phyloP scores from a whole-genome alignment of 2,888 invertebrate species.

The Spialia ferax region DNA sequence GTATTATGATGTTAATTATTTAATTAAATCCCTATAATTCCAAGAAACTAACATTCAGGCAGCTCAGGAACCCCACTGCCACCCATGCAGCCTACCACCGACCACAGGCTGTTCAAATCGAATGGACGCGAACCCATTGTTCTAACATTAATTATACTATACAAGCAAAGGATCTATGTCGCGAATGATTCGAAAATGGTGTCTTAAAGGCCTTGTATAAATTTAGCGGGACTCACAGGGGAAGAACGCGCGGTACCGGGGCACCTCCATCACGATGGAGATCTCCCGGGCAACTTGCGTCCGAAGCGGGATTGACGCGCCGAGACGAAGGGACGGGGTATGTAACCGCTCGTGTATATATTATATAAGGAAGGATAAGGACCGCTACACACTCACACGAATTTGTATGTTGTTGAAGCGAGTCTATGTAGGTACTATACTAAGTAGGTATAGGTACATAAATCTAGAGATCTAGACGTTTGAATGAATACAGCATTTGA shows the following conservation, averaged over 20 bases:
- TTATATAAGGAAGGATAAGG: conserved; percentile 11
- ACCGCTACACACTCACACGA: conserved; percentile 1
- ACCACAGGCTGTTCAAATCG: conserved; percentile 33
- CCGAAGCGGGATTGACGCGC: conserved; percentile 49
- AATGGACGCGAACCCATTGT: conserved; percentile 29
- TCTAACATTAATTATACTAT: conserved; percentile 12
- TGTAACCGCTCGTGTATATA: conserved; percentile 14
- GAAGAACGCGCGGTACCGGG: conserved; percentile 81
- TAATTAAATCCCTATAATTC: background rate
- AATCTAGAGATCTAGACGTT: too few species aligned
- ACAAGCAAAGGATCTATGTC: background rate
- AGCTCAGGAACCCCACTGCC: conserved; percentile 27
- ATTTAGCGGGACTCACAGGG: conserved; percentile 73
- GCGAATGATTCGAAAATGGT: conserved; percentile 14
- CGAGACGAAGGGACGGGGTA: conserved; percentile 28
- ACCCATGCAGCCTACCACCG: conserved; percentile 29
- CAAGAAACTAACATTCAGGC: conserved; percentile 37
- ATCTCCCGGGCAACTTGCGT: conserved; percentile 82
- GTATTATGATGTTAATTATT: background rate
- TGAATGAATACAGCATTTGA: too few species aligned
- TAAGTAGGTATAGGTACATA: too few species aligned
- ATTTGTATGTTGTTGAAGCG: background rate
- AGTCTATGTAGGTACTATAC: background rate
- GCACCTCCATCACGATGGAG: conserved; percentile 82
- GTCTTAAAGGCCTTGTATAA: conserved; percentile 8